phyloP scores from a whole-genome alignment of 2,797 vertebrate species.

The Valencia hispanica region DNA sequence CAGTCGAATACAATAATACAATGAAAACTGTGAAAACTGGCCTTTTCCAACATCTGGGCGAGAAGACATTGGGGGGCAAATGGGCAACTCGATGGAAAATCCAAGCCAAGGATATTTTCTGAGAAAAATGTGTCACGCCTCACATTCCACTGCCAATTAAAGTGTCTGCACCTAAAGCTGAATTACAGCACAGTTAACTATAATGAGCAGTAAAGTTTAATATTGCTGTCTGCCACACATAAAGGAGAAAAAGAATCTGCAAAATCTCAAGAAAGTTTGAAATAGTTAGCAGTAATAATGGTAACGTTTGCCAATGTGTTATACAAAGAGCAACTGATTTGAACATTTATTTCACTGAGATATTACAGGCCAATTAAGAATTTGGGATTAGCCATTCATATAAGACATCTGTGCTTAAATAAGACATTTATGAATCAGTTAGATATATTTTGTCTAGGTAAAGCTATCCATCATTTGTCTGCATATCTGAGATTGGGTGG shows the following conservation, averaged over 20 bases:
- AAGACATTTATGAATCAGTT: neutral
- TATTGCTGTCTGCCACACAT: conserved; percentile 67
- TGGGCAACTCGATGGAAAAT: conserved; percentile 47
- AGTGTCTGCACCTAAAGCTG: conserved; percentile 70
- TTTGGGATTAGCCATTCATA: neutral
- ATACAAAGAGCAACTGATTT: conserved; percentile 15
- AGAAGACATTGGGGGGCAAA: conserved; percentile 14
- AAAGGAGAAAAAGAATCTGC: conserved; percentile 53
- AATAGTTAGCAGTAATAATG: conserved; percentile 36
- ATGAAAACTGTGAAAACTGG: neutral
- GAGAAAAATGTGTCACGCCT: conserved; percentile 66
- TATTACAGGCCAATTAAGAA: neutral
- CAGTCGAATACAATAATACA: neutral
- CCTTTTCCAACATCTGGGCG: conserved; percentile 22
- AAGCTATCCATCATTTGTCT: neutral
- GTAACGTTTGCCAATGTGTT: conserved; percentile 21
- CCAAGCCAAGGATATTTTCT: conserved; percentile 46
- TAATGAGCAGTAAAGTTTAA: conserved; percentile 73
- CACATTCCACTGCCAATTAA: conserved; percentile 69
- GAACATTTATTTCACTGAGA: neutral
- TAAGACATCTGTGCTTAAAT: neutral
- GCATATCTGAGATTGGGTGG: neutral
- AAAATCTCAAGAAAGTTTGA: conserved; percentile 56
- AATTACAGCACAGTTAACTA: conserved; percentile 76
- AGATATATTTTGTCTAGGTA: neutral